These are phyloP conservation scores for Petrophora chlorosata DNA, from an alignment of 2,888 invertebrate species.

Conservation along the genomic window DNA sequence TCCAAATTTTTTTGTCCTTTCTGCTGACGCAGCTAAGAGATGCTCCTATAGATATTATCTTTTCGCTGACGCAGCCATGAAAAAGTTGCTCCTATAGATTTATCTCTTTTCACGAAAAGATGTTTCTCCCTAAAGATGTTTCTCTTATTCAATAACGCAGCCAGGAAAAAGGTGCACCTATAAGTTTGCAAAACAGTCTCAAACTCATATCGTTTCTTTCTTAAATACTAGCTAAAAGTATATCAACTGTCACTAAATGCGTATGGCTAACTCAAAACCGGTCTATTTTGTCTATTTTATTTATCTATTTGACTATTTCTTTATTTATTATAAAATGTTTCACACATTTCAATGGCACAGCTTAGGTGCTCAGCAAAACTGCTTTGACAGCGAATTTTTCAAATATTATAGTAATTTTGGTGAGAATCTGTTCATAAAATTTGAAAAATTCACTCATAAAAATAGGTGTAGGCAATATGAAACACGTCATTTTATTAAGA, in stretches of 20 bases:
- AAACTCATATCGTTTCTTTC: slow-evolving; percentile 62
- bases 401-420: slow-evolving; percentile 27
- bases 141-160: too few species aligned
- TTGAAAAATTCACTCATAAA: slow-evolving; percentile 5
- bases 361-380: slow-evolving; percentile 42
- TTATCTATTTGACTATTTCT: slow-evolving; percentile 77
- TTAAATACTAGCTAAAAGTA: slow-evolving; percentile 73
- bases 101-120: too few species aligned
- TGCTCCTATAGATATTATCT: too few species aligned
- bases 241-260: slow-evolving; percentile 75
- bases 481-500: slow-evolving; percentile 7
- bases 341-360: slow-evolving; percentile 64
- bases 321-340: slow-evolving; percentile 50
- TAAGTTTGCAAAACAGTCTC: slow-evolving; percentile 49
- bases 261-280: slow-evolving; percentile 81
- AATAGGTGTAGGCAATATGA: slow-evolving; percentile 5
- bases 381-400: slow-evolving; percentile 26
- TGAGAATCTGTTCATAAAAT: neutral
- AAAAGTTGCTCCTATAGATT: too few species aligned
- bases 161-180: too few species aligned
- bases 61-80: too few species aligned
- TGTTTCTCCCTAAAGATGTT: too few species aligned
- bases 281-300: slow-evolving; percentile 75
- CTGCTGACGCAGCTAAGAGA: too few species aligned
- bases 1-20: too few species aligned